phyloP scores from a whole-genome alignment of 2,888 invertebrate genomes.

The Loripinus fragilis region DNA sequence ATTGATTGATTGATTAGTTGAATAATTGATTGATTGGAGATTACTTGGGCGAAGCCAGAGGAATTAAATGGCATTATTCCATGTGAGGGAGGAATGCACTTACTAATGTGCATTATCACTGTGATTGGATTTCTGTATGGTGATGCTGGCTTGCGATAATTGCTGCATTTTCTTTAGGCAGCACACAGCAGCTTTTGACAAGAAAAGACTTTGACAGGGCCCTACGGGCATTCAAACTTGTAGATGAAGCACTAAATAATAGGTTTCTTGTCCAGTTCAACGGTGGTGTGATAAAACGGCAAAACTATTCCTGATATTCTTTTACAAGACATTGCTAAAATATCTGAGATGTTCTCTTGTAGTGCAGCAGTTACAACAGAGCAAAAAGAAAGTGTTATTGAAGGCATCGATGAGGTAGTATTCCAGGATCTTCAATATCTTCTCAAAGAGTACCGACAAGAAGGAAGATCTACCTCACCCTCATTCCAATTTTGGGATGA shows the following conservation, averaged over 20 bases:
- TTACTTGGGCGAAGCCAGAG: conserved; percentile 8
- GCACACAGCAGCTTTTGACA: background rate
- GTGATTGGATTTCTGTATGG: conserved; percentile 24
- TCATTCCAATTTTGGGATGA: conserved; percentile 23
- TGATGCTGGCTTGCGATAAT: conserved; percentile 14
- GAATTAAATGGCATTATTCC: conserved; percentile 1
- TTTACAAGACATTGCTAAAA: background rate
- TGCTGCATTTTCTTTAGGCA: conserved; percentile 12
- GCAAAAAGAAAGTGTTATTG: background rate
- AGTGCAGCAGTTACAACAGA: background rate
- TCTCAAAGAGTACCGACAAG: conserved; percentile 11
- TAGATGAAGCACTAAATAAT: conserved; percentile 17
- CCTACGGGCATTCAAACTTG: background rate
- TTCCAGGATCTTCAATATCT: background rate
- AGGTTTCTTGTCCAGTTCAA: conserved; percentile 9
- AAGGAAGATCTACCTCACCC: conserved; percentile 4
- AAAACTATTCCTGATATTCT: background rate
- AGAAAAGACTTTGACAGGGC: conserved; percentile 27
- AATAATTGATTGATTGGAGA: background rate
- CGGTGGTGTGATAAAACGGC: conserved; percentile 8
- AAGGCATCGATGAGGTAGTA: background rate
- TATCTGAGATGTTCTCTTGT: background rate
- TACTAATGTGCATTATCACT: conserved; percentile 13
- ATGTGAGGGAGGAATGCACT: conserved; percentile 23
- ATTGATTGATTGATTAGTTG: too few species aligned